phyloP scores from a whole-genome alignment of 2,888 invertebrate species.

The Clistopyga incitator region DNA sequence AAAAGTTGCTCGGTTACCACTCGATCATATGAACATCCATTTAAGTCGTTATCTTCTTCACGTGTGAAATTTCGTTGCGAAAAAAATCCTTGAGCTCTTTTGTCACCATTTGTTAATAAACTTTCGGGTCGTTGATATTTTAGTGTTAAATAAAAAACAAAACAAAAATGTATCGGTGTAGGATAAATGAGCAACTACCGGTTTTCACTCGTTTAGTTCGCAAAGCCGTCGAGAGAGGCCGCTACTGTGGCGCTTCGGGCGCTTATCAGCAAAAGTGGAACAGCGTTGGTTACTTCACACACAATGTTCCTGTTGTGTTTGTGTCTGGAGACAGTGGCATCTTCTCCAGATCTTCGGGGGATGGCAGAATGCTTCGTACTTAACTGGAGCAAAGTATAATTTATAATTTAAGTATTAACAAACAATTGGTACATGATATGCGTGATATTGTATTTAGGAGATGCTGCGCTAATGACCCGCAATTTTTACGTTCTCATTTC shows the following conservation, averaged over 20 bases:
- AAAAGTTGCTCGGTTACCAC: background rate
- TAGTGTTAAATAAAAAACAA: background rate
- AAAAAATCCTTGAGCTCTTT: background rate
- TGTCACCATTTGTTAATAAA: background rate
- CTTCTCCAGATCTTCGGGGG: no score
- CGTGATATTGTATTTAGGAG: no score
- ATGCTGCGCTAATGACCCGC: no score
- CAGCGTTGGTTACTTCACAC: background rate
- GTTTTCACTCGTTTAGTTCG: background rate
- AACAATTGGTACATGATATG: no score
- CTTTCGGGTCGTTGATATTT: background rate
- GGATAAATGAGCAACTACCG: background rate
- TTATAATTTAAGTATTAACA: no score
- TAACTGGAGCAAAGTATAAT: no score
- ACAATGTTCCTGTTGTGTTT: no score
- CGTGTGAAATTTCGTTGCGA: background rate
- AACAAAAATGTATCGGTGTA: background rate
- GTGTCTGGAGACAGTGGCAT: no score
- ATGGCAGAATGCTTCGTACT: no score
- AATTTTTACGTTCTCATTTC: no score
- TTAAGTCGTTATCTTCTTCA: background rate
- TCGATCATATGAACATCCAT: conserved; percentile 12
- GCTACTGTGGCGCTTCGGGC: conserved; percentile 15
- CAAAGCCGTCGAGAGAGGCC: conserved; percentile 32
- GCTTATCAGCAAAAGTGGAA: background rate